phyloP scores from a whole-genome alignment of 2,113 vertebrate species.

The Gallinago jamesoni region DNA sequence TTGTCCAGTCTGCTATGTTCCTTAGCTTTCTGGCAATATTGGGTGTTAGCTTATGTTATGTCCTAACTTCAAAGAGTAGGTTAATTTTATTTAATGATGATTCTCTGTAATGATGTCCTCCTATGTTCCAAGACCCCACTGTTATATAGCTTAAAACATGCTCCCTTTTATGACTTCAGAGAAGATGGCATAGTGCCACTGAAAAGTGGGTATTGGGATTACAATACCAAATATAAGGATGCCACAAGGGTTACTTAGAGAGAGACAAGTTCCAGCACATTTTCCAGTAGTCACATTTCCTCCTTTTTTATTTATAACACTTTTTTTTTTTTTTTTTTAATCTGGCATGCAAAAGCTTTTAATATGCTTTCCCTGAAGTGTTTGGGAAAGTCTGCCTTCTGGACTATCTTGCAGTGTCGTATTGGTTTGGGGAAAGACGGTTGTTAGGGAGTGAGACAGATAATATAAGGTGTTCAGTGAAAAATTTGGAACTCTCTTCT shows the following conservation, averaged over 20 bases:
- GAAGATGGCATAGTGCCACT: conserved; percentile 23
- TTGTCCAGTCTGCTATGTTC: background rate
- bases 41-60: background rate
- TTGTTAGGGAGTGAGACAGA: background rate
- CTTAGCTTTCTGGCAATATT: background rate
- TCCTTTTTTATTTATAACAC: conserved; percentile 31
- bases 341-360: background rate
- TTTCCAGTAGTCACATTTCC: conserved; percentile 67
- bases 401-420: background rate
- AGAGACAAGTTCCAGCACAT: conserved; percentile 57
- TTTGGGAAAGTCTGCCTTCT: background rate
- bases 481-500: conserved; percentile 29
- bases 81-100: background rate
- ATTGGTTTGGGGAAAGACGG: background rate
- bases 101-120: background rate
- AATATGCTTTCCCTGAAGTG: background rate
- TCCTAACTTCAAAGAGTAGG: background rate
- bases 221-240: conserved; percentile 59
- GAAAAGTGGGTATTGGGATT: conserved; percentile 67
- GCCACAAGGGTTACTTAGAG: conserved; percentile 65
- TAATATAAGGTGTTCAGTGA: conserved; percentile 19
- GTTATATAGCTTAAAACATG: background rate
- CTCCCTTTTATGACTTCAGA: background rate
- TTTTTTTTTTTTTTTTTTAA: background rate
- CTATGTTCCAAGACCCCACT: background rate